Evolutionary conservation across 2,113 vertebrate genomes (phyloP), one percentile per base, ranked within the genome.

Genomic region (Corythornis madagascariensis): DNA sequence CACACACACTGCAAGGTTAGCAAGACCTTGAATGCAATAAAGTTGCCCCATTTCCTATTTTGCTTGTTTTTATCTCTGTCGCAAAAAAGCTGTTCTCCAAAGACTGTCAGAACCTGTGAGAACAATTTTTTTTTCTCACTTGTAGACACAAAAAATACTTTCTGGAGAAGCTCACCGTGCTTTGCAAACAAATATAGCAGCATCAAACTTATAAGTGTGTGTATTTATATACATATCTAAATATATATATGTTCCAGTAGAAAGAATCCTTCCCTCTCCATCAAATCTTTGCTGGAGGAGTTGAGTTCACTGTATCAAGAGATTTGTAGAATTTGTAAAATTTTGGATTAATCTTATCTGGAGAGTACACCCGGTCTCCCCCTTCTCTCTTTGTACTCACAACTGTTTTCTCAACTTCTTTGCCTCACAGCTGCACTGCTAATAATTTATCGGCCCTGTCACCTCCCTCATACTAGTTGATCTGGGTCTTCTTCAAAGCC

Each of bases 271-370:
- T 93, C 79, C 42, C n/a, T 91, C 87, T 96, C 60, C 77, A 88
- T 86, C 59, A 60, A 31, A 72, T 38, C 55, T 91, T 85, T 47
- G 28, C 70, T 81, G 77, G 92, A 86, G 75, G 84, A 93, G 72
- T 72, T 59, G 79, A 95, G 61, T 92, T 91, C 21, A 74, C 61
- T 66, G 26, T 70, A 56, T 82, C 83, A 73, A 83, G 94, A 96
- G 79, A 91, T 82, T 81, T 94, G 73, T 69, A 86, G 83, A 94
- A 93, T 82, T 90, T 90, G 48, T 64, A 78, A 67, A 93, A 89
- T 90, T 95, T 85, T 94, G 67, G 35, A 89, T 93, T 95, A 92
- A 90, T 92, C 88, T 96, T 92, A 96, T 91, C 82, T 79, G 61
- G 22, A 88, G 48, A 64, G 47, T 76, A 40, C 9, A 57, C 33